Evolutionary conservation across 2,113 vertebrate species (phyloP).

Genomic region (Engystomops pustulosus): DNA sequence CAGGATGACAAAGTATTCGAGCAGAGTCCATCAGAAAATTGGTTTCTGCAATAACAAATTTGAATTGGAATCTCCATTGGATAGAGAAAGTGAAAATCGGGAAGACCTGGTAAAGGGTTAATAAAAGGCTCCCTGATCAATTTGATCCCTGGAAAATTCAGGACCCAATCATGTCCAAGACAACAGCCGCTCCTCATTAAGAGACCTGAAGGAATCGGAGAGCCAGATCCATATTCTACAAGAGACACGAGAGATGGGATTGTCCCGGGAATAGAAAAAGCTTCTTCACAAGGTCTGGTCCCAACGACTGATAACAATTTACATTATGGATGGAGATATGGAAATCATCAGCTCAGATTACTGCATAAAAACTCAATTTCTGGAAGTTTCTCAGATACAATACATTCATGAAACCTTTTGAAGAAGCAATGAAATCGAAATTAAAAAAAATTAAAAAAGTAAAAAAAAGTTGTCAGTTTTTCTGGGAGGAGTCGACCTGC

Average conservation of each 20-base stretch:
- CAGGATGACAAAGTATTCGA: background rate
- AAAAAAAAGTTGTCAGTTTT: background rate
- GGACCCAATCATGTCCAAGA: too few species aligned
- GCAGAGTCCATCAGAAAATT: too few species aligned
- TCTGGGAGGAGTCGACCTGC: background rate
- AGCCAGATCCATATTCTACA: background rate
- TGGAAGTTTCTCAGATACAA: background rate
- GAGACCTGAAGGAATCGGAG: background rate
- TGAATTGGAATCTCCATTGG: too few species aligned
- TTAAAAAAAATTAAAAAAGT: too few species aligned
- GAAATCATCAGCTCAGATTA: background rate
- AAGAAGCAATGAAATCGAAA: background rate
- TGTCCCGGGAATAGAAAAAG: conserved; percentile 21
- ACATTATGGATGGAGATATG: background rate
- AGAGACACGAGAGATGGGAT: conserved; percentile 36
- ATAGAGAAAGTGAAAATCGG: too few species aligned
- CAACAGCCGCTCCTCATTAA: background rate
- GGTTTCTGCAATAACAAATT: too few species aligned
- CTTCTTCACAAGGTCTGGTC: conserved; percentile 56
- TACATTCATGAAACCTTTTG: conserved; percentile 1
- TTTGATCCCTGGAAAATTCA: too few species aligned
- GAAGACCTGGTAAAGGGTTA: too few species aligned
- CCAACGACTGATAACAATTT: background rate
- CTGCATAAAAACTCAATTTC: background rate
- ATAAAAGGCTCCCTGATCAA: too few species aligned